Percentiles rank a stretch among this genome's conserved stretches.
Evolutionary conservation across 2,113 vertebrate genomes (phyloP).

Genomic region (Dendrocopos noguchii): DNA sequence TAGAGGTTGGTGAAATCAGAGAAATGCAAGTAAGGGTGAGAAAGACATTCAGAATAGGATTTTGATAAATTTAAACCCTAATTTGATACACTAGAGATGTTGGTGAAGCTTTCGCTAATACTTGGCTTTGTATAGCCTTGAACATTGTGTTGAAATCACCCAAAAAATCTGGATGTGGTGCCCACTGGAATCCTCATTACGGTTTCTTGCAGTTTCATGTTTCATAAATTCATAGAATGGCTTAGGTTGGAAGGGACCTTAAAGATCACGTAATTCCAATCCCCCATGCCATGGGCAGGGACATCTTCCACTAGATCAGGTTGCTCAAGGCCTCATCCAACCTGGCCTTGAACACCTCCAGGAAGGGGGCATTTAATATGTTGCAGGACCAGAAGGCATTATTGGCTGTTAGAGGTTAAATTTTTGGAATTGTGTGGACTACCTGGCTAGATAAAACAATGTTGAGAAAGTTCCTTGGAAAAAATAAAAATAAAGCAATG

Average conservation of each 20-base stretch:
- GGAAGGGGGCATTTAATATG: neutral
- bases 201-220: neutral
- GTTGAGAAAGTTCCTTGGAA: neutral
- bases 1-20: neutral
- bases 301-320: too few relatives aligned
- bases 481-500: neutral
- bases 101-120: neutral
- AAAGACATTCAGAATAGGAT: neutral
- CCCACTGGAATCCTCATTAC: neutral
- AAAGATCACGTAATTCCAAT: too few relatives aligned
- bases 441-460: neutral
- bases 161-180: neutral
- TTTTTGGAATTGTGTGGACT: neutral
- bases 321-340: too few relatives aligned
- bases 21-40: neutral
- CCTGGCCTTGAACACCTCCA: too few relatives aligned
- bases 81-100: neutral
- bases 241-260: too few relatives aligned
- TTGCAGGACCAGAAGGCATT: neutral
- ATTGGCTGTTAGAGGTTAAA: neutral
- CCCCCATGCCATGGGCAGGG: too few relatives aligned
- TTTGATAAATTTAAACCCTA: neutral
- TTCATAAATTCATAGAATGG: too few relatives aligned
- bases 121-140: neutral
- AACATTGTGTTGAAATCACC: fast-evolving